Conservation (phyloP, 2,113 vertebrate genomes). For the Climacteris rufus region DNA sequence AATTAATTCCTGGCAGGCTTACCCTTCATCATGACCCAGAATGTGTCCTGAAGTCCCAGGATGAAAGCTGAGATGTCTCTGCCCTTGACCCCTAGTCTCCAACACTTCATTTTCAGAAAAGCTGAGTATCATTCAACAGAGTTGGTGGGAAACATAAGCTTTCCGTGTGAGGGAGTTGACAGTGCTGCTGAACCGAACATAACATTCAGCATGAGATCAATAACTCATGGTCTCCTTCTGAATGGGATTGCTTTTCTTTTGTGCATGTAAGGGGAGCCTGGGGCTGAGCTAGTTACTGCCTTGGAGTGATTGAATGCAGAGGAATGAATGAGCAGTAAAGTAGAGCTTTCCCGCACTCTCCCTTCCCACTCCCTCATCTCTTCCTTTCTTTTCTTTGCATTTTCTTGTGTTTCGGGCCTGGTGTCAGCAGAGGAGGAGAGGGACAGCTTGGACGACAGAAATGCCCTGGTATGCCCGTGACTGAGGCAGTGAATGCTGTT, state of each 20-base stretch:
- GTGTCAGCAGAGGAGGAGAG: background rate
- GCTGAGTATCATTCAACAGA: conserved; percentile 37
- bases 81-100: conserved; percentile 1
- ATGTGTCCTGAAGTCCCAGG: background rate
- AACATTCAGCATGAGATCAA: conserved; percentile 54
- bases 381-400: background rate
- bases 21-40: background rate
- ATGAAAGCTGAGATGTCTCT: conserved; percentile 49
- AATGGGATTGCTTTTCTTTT: conserved; percentile 65
- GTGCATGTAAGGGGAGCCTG: conserved; percentile 50
- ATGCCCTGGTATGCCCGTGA: background rate
- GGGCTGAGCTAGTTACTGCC: conserved; percentile 47
- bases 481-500: background rate
- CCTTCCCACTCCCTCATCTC: background rate
- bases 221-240: conserved; percentile 48
- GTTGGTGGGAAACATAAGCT: conserved; percentile 54
- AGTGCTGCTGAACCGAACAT: conserved; percentile 50
- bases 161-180: conserved; percentile 26
- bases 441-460: background rate
- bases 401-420: background rate
- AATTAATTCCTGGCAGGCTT: background rate
- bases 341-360: background rate
- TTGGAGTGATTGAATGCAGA: conserved; percentile 11
- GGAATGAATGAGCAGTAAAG: conserved; percentile 31
- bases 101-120: conserved; percentile 31